Conservation (phyloP, 23 tunicate genomes). For the Trididemnum nubilum region DNA sequence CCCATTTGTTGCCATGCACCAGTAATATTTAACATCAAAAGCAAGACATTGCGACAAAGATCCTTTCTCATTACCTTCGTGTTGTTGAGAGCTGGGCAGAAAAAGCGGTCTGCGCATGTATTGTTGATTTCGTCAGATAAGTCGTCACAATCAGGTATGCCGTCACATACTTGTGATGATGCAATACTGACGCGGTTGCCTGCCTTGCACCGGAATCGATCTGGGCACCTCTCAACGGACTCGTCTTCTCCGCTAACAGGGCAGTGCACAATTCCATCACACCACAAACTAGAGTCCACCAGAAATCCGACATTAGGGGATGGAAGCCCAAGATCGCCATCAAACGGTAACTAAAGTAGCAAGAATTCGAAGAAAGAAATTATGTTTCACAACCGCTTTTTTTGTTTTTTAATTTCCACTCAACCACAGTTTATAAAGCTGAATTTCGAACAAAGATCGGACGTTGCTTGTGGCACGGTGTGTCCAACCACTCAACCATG, state of each 20-base stretch:
- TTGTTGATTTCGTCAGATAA: slow-evolving; percentile 50
- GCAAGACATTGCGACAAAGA: too few relatives aligned
- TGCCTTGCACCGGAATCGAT: slow-evolving; percentile 43
- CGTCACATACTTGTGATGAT: slow-evolving; percentile 58
- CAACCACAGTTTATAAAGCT: too few relatives aligned
- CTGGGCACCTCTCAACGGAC: slow-evolving; percentile 44
- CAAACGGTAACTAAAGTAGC: too few relatives aligned
- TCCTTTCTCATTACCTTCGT: slow-evolving; percentile 65
- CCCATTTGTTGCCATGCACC: too few relatives aligned
- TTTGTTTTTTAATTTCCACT: too few relatives aligned
- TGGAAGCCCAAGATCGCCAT: neutral
- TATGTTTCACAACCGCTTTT: too few relatives aligned
- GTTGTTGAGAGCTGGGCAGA: slow-evolving; percentile 59
- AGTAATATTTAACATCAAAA: too few relatives aligned
- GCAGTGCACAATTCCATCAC: slow-evolving; percentile 80
- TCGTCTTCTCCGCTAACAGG: slow-evolving; percentile 53
- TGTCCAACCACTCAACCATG: too few relatives aligned
- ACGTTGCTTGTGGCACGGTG: too few relatives aligned
- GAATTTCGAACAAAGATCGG: too few relatives aligned
- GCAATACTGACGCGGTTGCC: slow-evolving; percentile 43
- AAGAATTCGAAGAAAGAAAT: too few relatives aligned
- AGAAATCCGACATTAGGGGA: neutral
- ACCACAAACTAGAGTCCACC: slow-evolving; percentile 30
- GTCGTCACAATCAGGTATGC: slow-evolving; percentile 58
- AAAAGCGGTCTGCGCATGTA: slow-evolving; percentile 45